Conservation (phyloP, 2,113 vertebrate genomes). For the Glaucomys volans region DNA sequence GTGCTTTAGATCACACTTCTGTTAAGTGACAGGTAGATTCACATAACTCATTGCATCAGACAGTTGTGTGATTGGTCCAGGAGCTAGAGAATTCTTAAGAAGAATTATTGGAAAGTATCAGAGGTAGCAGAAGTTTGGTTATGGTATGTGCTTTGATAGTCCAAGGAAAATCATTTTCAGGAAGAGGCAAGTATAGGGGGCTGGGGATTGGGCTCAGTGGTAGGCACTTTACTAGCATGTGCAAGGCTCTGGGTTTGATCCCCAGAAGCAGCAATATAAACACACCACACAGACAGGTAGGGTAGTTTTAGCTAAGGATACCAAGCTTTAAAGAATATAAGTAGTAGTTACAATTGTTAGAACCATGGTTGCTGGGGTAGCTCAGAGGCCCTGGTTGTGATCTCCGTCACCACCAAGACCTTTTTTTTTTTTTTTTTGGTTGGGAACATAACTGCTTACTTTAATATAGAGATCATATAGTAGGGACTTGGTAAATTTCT, state of each 20-base stretch:
- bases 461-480: not conserved
- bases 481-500: not conserved
- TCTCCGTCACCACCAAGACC: not conserved
- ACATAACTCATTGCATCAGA: not conserved
- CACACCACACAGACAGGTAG: not conserved
- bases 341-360: not conserved
- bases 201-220: too few relatives aligned
- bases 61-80: not conserved
- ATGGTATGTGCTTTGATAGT: not conserved
- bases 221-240: not conserved
- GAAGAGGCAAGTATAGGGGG: not conserved
- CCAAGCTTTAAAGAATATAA: conserved; percentile 16
- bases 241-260: not conserved
- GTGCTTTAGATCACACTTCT: not conserved
- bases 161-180: conserved; percentile 40
- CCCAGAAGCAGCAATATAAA: too few relatives aligned
- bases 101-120: conserved; percentile 27
- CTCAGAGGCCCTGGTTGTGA: not conserved
- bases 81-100: conserved; percentile 35
- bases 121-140: not conserved
- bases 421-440: not conserved
- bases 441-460: conserved; percentile 2
- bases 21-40: not conserved
- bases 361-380: not conserved
- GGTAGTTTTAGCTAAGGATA: not conserved